Evolutionary conservation across 2,113 vertebrate species (phyloP).

Genomic region (Strix aluco): DNA sequence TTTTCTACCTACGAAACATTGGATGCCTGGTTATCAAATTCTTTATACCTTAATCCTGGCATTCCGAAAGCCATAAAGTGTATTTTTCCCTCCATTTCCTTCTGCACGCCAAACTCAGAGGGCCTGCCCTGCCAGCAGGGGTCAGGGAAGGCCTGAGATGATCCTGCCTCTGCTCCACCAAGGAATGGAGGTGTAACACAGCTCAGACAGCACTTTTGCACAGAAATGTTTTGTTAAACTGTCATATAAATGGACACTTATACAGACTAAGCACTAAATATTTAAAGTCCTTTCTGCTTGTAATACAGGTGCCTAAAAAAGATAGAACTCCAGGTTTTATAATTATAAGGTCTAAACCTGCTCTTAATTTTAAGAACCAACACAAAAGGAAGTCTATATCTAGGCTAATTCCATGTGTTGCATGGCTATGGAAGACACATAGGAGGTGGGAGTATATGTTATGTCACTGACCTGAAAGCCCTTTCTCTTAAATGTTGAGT

Average conservation of each 20-base stretch:
- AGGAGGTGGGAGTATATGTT: neutral
- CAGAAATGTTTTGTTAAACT: neutral
- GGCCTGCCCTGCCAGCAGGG: conserved; percentile 4
- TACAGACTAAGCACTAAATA: neutral
- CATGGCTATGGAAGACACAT: rapidly evolving
- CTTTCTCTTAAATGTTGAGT: neutral
- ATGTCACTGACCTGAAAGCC: neutral
- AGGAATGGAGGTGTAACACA: neutral
- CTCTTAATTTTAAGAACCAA: neutral
- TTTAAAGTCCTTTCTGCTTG: neutral
- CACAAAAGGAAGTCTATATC: neutral
- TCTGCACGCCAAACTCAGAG: neutral
- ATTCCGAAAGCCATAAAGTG: neutral
- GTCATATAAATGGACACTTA: neutral
- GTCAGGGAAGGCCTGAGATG: conserved; percentile 17
- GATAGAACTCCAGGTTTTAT: neutral
- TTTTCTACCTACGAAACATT: neutral
- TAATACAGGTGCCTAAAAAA: neutral
- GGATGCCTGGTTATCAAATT: neutral
- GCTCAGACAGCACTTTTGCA: neutral
- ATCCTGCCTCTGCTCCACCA: neutral
- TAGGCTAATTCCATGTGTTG: neutral
- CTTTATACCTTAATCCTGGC: neutral
- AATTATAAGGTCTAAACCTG: neutral
- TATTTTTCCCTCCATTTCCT: neutral